Percentiles rank a stretch among this genome's conserved stretches.
These are phyloP conservation scores for Microcebus jonahi DNA, from an alignment of 2,113 vertebrate genomes.

Conservation along the genomic window DNA sequence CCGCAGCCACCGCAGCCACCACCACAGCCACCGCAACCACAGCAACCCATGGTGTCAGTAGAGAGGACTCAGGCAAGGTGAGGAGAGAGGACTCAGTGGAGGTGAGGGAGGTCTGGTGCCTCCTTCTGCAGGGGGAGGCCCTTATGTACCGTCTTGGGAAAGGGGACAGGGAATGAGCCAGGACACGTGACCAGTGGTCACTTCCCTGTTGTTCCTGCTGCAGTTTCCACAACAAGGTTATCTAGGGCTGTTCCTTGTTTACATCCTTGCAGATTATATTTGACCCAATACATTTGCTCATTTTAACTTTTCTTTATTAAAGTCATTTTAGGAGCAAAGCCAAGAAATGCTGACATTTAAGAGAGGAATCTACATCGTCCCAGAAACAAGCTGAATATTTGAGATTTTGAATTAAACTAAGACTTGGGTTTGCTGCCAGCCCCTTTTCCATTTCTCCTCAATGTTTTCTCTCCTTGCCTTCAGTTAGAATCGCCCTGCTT, in stretches of 20 bases:
- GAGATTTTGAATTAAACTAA: background rate
- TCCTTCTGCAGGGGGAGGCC: rapidly evolving
- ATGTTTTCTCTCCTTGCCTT: background rate
- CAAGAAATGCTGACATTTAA: background rate
- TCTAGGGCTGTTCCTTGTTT: background rate
- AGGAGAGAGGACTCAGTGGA: background rate
- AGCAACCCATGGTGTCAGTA: background rate
- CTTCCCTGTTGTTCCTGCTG: slow-evolving; percentile 32
- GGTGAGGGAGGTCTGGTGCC: background rate
- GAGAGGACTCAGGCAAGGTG: background rate
- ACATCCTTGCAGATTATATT: background rate
- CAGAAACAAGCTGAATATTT: background rate
- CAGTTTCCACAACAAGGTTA: background rate
- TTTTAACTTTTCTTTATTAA: background rate
- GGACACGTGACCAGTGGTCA: background rate
- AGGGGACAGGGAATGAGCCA: too few species aligned
- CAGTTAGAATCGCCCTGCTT: background rate
- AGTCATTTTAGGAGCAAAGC: background rate
- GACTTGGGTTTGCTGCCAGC: rapidly evolving
- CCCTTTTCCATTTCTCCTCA: background rate
- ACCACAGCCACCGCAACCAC: background rate
- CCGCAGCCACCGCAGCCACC: background rate
- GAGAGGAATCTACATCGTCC: background rate
- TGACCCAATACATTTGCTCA: background rate
- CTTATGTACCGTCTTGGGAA: background rate